Evolutionary conservation across 2,113 vertebrate genomes (phyloP), one percentile per base, ranked within the genome.

Genomic region (Callipepla squamata): DNA sequence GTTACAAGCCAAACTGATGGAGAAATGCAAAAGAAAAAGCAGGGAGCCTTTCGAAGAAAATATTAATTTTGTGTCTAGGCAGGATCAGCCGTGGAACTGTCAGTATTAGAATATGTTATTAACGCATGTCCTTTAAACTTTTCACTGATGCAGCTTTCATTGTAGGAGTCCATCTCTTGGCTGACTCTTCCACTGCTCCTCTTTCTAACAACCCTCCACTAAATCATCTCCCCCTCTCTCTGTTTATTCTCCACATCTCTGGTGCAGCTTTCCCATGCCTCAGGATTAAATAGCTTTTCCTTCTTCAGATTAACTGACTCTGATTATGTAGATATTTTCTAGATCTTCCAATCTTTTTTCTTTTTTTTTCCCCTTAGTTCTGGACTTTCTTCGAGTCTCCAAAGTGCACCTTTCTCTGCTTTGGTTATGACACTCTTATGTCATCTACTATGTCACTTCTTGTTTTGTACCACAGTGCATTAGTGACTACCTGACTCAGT

Each of bases 321-420:
- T 32, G 22, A 6, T 42, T 63, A 63, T 16, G 8, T 23, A 36
- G 34, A 13, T 61, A 7, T 62, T 45, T 78, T 28, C 20, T 4
- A 63, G 3, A 4, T 2, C 1, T 25, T 45, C 23, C 3, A 8
- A 17, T 6, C 7, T 23, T 9, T 16, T 44, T 20, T 26, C 22
- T 19, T 26, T 7, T 7, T 42, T 36, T 7, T 15, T 36, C 36
- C 36, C 36, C 13, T 45, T 12, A 34, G 63, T 65, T 34, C 9
- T 74, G 7, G 17, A 16, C n/a, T 66, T 5, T 61, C 4, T 25
- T 26, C 12, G 47, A 38, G 5, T 2, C 11, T 70, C 77, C 15
- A 45, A 69, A 23, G 4, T 14, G 32, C 7, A 18, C 0, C 32
- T 70, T 77, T 20, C 22, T 48, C 36, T 93, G 10, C 22, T 57